Conservation (phyloP, 1,140 invertebrate genomes). For the Sitobion miscanthi region DNA sequence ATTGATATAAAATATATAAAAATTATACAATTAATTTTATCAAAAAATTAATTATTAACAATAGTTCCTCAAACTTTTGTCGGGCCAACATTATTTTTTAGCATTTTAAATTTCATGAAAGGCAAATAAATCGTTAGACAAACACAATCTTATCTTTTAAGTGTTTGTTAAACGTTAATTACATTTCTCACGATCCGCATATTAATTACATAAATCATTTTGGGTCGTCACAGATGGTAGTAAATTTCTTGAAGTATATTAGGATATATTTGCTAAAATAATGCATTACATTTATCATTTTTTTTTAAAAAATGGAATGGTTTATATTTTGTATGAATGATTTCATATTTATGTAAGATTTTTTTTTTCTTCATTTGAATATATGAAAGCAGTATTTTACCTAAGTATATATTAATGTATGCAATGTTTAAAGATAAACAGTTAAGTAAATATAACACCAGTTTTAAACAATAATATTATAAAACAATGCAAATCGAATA, state of each 20-base stretch:
- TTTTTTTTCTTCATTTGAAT: too few species aligned
- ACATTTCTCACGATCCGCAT: not conserved
- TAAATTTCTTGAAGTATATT: not conserved
- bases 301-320: not conserved
- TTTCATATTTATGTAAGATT: too few species aligned
- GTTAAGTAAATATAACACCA: not conserved
- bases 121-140: not conserved
- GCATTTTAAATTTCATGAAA: not conserved
- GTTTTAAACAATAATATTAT: not conserved
- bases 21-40: not conserved
- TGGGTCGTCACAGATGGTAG: not conserved
- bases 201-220: conserved; percentile 35
- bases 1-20: not conserved
- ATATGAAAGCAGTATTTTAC: not conserved
- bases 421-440: not conserved
- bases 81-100: not conserved
- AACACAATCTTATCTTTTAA: not conserved
- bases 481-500: not conserved
- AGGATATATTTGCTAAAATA: not conserved
- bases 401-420: not conserved
- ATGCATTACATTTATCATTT: not conserved
- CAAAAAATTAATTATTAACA: conserved; percentile 10
- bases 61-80: not conserved
- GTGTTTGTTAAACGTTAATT: conserved; percentile 28
- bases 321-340: not conserved